Base-by-base conservation (phyloP, 2,888 invertebrate genomes). In the Agriopis aurantiaria region DNA sequence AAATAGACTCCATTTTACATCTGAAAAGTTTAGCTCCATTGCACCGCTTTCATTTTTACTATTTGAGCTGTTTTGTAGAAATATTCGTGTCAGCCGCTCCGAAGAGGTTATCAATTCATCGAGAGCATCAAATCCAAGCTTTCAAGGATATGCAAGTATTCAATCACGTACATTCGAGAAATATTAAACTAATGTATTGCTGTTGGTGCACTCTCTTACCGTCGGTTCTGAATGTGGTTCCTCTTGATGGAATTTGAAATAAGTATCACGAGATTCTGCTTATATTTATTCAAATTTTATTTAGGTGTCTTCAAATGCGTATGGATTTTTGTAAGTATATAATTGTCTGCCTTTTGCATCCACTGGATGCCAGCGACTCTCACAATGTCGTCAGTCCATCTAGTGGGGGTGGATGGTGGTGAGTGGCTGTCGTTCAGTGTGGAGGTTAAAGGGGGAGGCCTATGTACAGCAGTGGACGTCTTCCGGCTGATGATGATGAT, bases 71-170 rank as follows among this genome's bases (percentile, higher is more conserved):
- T 60, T 67, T 62, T 65, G 40, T 57, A 53, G 57, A 65, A 59
- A 67, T 52, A 60, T 61, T 53, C 46, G 63, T 48, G 45, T 23
- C 23, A 64, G 59, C 48, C 12, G 43, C 48, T n/a, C 17, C 6
- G 48, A 12, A 3, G 8, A 12, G 56, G 65, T 65, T 69, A 69
- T 69, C 71, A 65, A 68, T 65, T 71, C 58, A 71, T 68, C 43
- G 67, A 62, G 53, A 40, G 52, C 61, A 49, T 53, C 46, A 55
- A 70, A 66, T 63, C 62, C 43, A 45, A 58, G 58, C 66, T 66
- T 33, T 62, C 52, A 64, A 56, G 46, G 58, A 63, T 65, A 60
- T 43, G 59, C 49, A n/a, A 52, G 52, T 49, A 56, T 61, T 67
- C 17, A 63, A 52, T 46, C 63, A n/a, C 23, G 52, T 46, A 41